These are phyloP conservation scores for Amphimedon queenslandica DNA, from an alignment of 37 sponge, comb jelly and placozoan species.

Conservation along the genomic window DNA sequence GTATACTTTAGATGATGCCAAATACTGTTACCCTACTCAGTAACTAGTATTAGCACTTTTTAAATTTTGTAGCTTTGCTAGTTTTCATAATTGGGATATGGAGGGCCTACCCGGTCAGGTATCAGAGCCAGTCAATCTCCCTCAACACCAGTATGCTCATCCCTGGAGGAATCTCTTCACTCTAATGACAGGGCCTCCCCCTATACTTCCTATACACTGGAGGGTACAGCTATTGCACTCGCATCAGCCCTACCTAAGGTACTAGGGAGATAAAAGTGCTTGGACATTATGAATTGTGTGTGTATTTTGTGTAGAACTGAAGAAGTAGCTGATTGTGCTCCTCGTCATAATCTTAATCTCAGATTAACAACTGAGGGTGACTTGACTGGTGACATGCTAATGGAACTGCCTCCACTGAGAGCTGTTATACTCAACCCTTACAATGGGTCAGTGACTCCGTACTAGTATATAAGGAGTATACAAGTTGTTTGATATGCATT, in stretches of 20 bases:
- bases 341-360: slow-evolving; percentile 4
- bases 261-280: no score
- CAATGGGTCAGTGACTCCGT: slow-evolving; percentile 24
- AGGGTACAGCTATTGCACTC: slow-evolving; percentile 30
- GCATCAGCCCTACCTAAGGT: slow-evolving; percentile 26
- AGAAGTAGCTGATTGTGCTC: slow-evolving; percentile 33
- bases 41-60: no score
- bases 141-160: background rate
- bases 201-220: slow-evolving; percentile 25
- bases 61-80: no score
- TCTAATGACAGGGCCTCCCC: slow-evolving; percentile 1
- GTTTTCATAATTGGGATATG: slow-evolving; percentile 18
- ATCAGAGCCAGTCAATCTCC: background rate
- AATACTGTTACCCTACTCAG: no score
- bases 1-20: no score
- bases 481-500: background rate
- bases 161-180: slow-evolving; percentile 32
- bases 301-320: no score
- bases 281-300: no score
- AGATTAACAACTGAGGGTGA: slow-evolving; percentile 11
- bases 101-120: slow-evolving; percentile 17
- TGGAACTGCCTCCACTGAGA: slow-evolving; percentile 47
- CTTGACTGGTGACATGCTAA: slow-evolving; percentile 30
- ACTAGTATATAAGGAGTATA: background rate
- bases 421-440: slow-evolving; percentile 35